Evolutionary conservation across 2,888 invertebrate genomes (phyloP).

Genomic region (Cerceris rybyensis): DNA sequence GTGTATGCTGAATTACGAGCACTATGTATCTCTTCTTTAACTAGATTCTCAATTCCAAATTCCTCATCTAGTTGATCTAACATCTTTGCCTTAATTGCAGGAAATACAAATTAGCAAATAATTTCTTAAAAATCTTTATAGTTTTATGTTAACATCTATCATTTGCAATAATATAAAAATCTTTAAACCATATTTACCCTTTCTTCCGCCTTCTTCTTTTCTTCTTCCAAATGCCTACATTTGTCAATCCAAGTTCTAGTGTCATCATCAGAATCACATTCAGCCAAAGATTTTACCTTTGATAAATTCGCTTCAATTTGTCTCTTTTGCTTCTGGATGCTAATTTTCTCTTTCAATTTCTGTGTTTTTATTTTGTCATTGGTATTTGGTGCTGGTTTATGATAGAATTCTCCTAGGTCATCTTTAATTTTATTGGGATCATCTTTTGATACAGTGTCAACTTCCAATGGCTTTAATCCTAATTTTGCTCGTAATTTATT

Average conservation of each 20-base stretch:
- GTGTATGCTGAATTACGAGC: constrained; percentile 86
- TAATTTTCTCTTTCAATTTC: constrained; percentile 91
- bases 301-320: constrained; percentile 87
- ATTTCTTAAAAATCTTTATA: no score
- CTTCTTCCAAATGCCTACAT: constrained; percentile 88
- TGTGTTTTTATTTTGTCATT: constrained; percentile 89
- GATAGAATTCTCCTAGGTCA: constrained; percentile 91
- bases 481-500: constrained; percentile 95
- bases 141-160: no score
- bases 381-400: constrained; percentile 91
- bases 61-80: constrained; percentile 97
- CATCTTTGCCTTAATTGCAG: constrained; percentile 89
- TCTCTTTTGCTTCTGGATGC: constrained; percentile 90
- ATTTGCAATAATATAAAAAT: not conserved
- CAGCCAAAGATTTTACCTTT: constrained; percentile 86
- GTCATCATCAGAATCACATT: constrained; percentile 89
- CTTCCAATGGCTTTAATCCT: constrained; percentile 95
- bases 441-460: constrained; percentile 80
- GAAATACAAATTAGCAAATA: constrained; percentile 6
- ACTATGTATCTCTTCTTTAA: constrained; percentile 89
- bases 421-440: constrained; percentile 81
- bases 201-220: constrained; percentile 92
- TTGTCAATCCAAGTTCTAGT: constrained; percentile 92
- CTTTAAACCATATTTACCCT: constrained; percentile 83
- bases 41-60: constrained; percentile 93